A percentile compares a stretch with the other conserved stretches of the same genome.
Conservation (phyloP, 2,113 vertebrate genomes). For the Lophura nycthemera region DNA sequence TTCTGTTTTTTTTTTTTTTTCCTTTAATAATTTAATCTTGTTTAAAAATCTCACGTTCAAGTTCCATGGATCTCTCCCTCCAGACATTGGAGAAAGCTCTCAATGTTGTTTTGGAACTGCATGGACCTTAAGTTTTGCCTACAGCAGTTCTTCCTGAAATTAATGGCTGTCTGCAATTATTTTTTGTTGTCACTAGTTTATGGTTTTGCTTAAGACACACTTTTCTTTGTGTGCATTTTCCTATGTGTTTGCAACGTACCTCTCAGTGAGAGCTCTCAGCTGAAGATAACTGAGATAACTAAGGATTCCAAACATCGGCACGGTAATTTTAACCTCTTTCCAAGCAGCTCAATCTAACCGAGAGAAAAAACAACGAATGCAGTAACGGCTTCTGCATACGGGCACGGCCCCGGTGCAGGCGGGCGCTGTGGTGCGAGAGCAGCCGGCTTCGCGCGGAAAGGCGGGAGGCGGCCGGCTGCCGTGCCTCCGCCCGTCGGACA, state of each 20-base stretch:
- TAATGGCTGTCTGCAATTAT: neutral
- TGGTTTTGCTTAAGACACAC: neutral
- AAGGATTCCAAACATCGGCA: neutral
- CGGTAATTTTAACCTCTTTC: neutral
- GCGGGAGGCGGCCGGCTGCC: neutral
- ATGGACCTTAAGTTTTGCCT: neutral
- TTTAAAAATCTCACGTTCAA: neutral
- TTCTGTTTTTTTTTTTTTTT: neutral
- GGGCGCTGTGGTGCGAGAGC: too few relatives aligned
- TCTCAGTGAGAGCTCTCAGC: neutral
- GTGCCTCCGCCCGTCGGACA: neutral
- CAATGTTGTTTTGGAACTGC: neutral
- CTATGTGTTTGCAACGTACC: neutral
- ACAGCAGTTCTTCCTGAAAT: neutral
- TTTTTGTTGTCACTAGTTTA: neutral
- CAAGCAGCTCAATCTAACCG: neutral
- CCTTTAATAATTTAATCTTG: neutral
- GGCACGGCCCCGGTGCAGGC: too few relatives aligned
- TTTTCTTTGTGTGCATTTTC: neutral
- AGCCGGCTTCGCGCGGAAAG: too few relatives aligned
- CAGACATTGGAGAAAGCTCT: rapidly evolving
- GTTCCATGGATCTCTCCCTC: neutral
- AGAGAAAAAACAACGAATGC: rapidly evolving
- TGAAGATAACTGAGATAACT: neutral
- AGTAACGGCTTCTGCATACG: rapidly evolving